phyloP scores from a whole-genome alignment of 2,888 invertebrate genomes.

The Netelia inedita region DNA sequence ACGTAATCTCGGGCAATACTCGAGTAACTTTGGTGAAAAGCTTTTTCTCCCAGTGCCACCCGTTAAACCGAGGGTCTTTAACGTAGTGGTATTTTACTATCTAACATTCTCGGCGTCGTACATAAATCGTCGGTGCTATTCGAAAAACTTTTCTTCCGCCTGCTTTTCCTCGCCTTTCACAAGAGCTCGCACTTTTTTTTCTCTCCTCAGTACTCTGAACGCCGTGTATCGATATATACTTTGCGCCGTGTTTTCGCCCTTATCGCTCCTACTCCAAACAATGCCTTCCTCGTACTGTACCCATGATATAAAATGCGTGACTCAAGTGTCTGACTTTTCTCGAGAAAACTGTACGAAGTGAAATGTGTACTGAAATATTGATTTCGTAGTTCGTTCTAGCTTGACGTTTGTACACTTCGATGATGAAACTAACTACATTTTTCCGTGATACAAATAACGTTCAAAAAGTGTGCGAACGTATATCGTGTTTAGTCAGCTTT shows the following conservation, averaged over 20 bases:
- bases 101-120: slow-evolving; percentile 59
- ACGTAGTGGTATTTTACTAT: slow-evolving; percentile 62
- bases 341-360: slow-evolving; percentile 1
- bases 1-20: slow-evolving; percentile 69
- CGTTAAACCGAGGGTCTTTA: background rate
- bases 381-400: slow-evolving; percentile 10
- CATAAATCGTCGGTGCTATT: slow-evolving; percentile 67
- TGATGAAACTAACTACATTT: background rate
- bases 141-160: slow-evolving; percentile 67
- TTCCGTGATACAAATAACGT: background rate
- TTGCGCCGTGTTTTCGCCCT: slow-evolving; percentile 48
- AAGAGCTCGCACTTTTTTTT: slow-evolving; percentile 41
- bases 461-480: background rate
- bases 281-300: slow-evolving; percentile 49
- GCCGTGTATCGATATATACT: slow-evolving; percentile 38
- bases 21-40: slow-evolving; percentile 69
- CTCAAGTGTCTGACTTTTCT: slow-evolving; percentile 24
- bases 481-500: slow-evolving; percentile 33
- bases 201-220: background rate
- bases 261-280: slow-evolving; percentile 62
- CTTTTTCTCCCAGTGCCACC: slow-evolving; percentile 49
- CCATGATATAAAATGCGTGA: slow-evolving; percentile 20
- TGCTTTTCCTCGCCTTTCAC: slow-evolving; percentile 60
- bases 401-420: background rate
- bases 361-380: background rate